These are phyloP conservation scores for Eurytoma californica DNA, from an alignment of 2,888 invertebrate genomes.

Conservation along the genomic window DNA sequence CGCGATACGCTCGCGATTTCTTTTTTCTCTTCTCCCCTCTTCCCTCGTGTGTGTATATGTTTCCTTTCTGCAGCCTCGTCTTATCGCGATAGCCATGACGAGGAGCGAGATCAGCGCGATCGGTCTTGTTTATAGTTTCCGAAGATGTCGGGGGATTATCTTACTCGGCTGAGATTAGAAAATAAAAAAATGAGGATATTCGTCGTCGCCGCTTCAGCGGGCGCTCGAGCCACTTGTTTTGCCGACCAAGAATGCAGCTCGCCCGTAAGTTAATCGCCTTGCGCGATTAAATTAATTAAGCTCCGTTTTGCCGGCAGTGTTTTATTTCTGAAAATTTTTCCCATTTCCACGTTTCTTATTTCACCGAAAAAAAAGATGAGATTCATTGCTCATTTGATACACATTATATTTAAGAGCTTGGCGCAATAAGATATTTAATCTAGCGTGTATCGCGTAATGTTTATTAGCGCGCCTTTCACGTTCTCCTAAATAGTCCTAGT, in stretches of 20 bases:
- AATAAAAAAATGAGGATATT: slow-evolving; percentile 9
- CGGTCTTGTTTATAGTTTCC: slow-evolving; percentile 24
- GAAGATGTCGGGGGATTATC: not conserved
- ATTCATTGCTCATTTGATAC: no score
- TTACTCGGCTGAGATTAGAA: slow-evolving; percentile 3
- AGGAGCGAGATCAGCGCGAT: slow-evolving; percentile 27
- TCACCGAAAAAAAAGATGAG: no score
- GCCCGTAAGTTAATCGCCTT: no score
- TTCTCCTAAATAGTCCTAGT: no score
- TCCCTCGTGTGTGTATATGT: not conserved
- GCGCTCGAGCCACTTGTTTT: slow-evolving; percentile 41
- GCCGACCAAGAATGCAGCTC: slow-evolving; percentile 10
- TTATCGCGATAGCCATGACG: slow-evolving; percentile 28
- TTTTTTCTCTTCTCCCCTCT: not conserved
- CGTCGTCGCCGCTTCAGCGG: slow-evolving; percentile 34
- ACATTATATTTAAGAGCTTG: no score
- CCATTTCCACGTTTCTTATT: no score
- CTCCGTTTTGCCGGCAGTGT: no score
- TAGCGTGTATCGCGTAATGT: no score
- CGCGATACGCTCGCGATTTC: slow-evolving; percentile 5
- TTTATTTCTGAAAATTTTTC: no score
- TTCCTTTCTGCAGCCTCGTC: not conserved
- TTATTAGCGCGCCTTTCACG: no score
- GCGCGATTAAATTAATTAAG: no score
- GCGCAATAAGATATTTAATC: no score